Percentiles rank a stretch among this genome's conserved stretches.
These are phyloP conservation scores for Parnassius mnemosyne DNA, from an alignment of 2,888 invertebrate genomes.

Conservation along the genomic window DNA sequence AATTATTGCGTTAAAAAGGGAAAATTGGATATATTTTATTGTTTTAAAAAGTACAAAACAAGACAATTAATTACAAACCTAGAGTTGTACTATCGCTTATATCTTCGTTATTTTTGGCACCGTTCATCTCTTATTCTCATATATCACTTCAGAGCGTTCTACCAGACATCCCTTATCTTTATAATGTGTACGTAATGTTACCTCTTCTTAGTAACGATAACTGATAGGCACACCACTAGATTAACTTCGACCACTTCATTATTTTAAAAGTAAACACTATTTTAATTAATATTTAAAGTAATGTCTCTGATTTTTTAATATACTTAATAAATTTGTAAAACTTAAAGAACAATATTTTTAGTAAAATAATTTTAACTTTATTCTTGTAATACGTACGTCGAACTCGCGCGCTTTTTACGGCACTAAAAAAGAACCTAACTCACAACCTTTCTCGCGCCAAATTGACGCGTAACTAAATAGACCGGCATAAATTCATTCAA, in stretches of 20 bases:
- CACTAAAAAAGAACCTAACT: constrained; percentile 37
- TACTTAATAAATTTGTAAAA: background rate
- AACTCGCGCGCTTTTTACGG: constrained; percentile 59
- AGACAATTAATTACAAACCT: constrained; percentile 6
- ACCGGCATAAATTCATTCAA: constrained; percentile 79
- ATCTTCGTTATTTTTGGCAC: constrained; percentile 52
- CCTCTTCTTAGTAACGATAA: constrained; percentile 34
- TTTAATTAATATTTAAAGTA: background rate
- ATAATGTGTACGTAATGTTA: constrained; percentile 42
- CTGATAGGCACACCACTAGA: constrained; percentile 27
- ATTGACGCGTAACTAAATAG: constrained; percentile 79
- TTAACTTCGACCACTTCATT: constrained; percentile 19
- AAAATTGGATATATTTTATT: too few relatives aligned
- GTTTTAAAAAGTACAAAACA: too few relatives aligned
- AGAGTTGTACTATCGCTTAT: constrained; percentile 41
- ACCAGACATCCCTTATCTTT: constrained; percentile 63
- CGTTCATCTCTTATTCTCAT: constrained; percentile 54
- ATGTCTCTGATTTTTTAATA: background rate
- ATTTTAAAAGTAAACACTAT: background rate
- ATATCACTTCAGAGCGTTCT: constrained; percentile 58
- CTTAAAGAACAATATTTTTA: background rate
- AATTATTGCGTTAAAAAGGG: too few relatives aligned
- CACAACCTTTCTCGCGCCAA: constrained; percentile 75
- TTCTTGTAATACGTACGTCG: constrained; percentile 36
- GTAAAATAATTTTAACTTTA: constrained; percentile 25